phyloP scores from a whole-genome alignment of 2,113 vertebrate species.

The Pelobates fuscus region DNA sequence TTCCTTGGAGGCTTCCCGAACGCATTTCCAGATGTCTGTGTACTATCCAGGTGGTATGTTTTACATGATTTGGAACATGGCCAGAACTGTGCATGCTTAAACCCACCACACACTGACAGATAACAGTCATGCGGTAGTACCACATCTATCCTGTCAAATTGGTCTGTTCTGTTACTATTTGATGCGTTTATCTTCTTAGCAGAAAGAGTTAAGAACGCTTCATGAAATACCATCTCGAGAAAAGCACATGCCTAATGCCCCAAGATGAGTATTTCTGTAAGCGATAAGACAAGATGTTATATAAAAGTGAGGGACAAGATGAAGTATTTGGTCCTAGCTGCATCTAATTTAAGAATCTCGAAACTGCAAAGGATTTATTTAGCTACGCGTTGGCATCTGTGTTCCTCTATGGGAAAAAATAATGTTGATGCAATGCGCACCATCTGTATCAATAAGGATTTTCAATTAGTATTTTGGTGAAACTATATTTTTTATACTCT shows the following conservation, averaged over 20 bases:
- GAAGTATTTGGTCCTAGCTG: no score
- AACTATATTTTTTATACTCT: slow-evolving; percentile 8
- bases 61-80: slow-evolving; percentile 62
- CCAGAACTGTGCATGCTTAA: slow-evolving; percentile 55
- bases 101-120: not conserved
- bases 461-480: slow-evolving; percentile 22
- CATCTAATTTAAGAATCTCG: not conserved
- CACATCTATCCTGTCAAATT: not conserved
- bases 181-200: no score
- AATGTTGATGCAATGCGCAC: not conserved
- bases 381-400: not conserved
- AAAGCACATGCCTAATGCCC: no score
- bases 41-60: slow-evolving; percentile 65
- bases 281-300: no score
- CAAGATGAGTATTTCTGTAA: no score
- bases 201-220: no score
- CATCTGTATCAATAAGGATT: slow-evolving; percentile 30
- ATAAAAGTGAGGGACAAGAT: no score
- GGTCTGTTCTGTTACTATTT: no score
- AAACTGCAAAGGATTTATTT: not conserved
- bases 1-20: slow-evolving; percentile 66
- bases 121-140: slow-evolving; percentile 3
- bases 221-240: no score
- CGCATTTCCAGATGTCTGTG: slow-evolving; percentile 68
- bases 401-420: not conserved